Conservation (phyloP, 2,113 vertebrate species). For the Platichthys stellatus region DNA sequence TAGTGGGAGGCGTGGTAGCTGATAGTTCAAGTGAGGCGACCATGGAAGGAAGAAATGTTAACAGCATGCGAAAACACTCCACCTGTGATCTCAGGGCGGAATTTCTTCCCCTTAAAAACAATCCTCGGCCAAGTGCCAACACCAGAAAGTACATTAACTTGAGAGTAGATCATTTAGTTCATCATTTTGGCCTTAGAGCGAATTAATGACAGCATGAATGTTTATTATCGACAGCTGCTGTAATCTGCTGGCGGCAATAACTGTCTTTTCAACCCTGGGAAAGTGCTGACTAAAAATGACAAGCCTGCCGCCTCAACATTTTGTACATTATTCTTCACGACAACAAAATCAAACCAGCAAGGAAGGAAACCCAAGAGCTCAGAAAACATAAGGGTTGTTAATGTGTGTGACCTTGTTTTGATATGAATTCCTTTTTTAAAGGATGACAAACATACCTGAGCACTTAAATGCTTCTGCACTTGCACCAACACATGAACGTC, state of each 20-base stretch:
- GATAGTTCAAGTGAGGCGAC: too few relatives aligned
- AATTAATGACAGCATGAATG: not conserved
- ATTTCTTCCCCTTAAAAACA: not conserved
- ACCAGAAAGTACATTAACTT: not conserved
- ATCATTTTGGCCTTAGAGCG: not conserved
- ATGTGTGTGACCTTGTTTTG: not conserved
- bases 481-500: conserved; percentile 91
- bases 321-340: not conserved
- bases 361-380: not conserved
- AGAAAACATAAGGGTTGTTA: too few relatives aligned
- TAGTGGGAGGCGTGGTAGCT: too few relatives aligned
- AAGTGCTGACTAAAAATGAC: not conserved
- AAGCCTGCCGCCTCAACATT: not conserved
- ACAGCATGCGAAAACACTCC: not conserved
- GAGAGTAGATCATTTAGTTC: not conserved
- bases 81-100: not conserved
- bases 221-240: not conserved
- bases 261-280: not conserved
- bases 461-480: conserved; percentile 90
- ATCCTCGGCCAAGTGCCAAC: not conserved
- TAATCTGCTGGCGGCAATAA: not conserved
- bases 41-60: too few relatives aligned
- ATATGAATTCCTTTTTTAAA: not conserved
- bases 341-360: not conserved
- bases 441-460: conserved; percentile 84